These are phyloP conservation scores for Toxonevra muliebris DNA, from an alignment of 2,888 invertebrate species.

Conservation along the genomic window DNA sequence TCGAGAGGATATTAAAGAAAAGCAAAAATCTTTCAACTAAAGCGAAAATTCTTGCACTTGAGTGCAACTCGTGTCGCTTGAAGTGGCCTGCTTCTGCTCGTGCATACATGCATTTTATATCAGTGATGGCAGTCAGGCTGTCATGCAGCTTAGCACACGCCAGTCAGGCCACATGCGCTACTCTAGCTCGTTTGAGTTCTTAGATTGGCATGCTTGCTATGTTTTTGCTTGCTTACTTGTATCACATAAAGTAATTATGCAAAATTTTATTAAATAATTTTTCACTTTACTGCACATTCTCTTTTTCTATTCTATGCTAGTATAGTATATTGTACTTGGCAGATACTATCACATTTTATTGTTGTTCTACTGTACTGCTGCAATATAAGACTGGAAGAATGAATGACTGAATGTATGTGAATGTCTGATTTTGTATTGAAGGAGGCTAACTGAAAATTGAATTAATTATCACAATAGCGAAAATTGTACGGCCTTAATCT, in stretches of 20 bases:
- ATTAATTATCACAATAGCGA: conserved; percentile 31
- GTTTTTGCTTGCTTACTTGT: not conserved
- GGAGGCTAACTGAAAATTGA: conserved; percentile 26
- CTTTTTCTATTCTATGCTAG: not conserved
- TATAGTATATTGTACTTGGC: too few species aligned
- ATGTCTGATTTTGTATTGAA: conserved; percentile 6
- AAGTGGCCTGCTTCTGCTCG: not conserved
- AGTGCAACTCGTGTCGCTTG: conserved; percentile 1
- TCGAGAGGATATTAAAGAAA: not conserved
- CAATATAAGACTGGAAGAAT: too few species aligned
- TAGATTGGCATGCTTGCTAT: not conserved
- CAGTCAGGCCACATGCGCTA: too few species aligned
- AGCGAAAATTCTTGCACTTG: not conserved
- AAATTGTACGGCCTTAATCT: conserved; percentile 14
- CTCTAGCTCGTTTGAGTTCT: not conserved
- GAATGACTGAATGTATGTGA: not conserved
- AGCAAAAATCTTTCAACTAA: not conserved
- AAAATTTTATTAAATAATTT: conserved; percentile 58
- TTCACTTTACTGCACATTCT: conserved; percentile 55
- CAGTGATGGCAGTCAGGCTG: not conserved
- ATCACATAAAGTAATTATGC: conserved; percentile 47
- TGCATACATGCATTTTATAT: not conserved
- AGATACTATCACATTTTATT: too few species aligned
- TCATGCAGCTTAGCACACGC: too few species aligned
- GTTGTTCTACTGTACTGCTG: too few species aligned